Percentiles rank a stretch among this genome's conserved stretches.
Evolutionary conservation across 1,140 invertebrate species (phyloP).

Genomic region (Spodoptera frugiperda): DNA sequence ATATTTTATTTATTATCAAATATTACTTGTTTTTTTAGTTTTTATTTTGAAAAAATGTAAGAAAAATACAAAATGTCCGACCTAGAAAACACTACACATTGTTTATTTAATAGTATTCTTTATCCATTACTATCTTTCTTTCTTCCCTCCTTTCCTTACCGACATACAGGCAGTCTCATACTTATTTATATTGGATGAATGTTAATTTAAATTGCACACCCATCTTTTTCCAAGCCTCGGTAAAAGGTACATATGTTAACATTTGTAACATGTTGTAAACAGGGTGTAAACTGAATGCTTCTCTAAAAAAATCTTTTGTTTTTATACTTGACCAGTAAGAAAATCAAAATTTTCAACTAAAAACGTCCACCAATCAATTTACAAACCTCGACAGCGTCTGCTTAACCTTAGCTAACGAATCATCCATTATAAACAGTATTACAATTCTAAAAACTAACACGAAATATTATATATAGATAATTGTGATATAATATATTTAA

Average conservation of each 20-base stretch:
- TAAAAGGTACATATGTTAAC: too few relatives aligned
- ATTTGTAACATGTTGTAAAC: too few relatives aligned
- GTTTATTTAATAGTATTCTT: background rate
- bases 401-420: constrained; percentile 1
- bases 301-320: too few relatives aligned
- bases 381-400: background rate
- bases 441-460: constrained; percentile 28
- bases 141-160: background rate
- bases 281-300: too few relatives aligned
- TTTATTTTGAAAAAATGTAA: constrained; percentile 11
- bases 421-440: constrained; percentile 12
- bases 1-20: background rate
- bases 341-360: too few relatives aligned
- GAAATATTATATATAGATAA: background rate
- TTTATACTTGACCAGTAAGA: too few relatives aligned
- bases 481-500: background rate
- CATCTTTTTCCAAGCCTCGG: constrained; percentile 4
- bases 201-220: background rate
- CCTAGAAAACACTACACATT: background rate
- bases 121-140: background rate
- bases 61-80: constrained; percentile 33
- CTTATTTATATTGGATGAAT: background rate
- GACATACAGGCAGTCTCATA: constrained; percentile 14
- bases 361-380: background rate
- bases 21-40: too few relatives aligned